These are phyloP conservation scores for Catonia carolina DNA, from an alignment of 2,888 invertebrate genomes.

Conservation along the genomic window DNA sequence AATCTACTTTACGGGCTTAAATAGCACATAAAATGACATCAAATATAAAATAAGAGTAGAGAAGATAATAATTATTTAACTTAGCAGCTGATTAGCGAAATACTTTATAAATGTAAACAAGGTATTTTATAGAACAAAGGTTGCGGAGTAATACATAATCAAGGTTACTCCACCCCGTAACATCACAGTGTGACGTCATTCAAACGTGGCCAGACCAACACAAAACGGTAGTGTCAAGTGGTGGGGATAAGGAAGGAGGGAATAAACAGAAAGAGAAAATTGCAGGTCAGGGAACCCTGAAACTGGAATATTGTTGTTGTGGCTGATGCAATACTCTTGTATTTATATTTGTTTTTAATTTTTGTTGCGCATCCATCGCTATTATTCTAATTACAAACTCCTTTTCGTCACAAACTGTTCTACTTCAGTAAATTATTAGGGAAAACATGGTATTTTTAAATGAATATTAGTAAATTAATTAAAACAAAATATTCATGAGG, in stretches of 20 bases:
- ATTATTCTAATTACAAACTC: too few species aligned
- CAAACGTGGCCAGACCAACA: conserved; percentile 19
- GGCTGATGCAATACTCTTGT: conserved; percentile 11
- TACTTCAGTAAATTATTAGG: too few species aligned
- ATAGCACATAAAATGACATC: neutral
- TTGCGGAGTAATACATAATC: conserved; percentile 33
- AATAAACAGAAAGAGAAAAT: conserved; percentile 17
- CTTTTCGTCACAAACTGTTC: too few species aligned
- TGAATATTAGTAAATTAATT: too few species aligned
- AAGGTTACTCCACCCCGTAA: conserved; percentile 34
- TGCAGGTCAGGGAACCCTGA: conserved; percentile 23
- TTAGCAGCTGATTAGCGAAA: too few species aligned
- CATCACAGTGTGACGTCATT: conserved; percentile 25
- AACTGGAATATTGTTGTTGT: conserved; percentile 7
- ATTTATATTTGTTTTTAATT: conserved; percentile 9
- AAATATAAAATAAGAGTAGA: neutral
- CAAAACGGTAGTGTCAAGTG: conserved; percentile 18
- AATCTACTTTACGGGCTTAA: neutral
- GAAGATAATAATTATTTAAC: too few species aligned
- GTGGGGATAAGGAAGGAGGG: conserved; percentile 7
- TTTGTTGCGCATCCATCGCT: too few species aligned
- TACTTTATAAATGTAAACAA: conserved; percentile 23
- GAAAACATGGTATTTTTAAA: too few species aligned
- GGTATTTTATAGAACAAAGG: conserved; percentile 24
- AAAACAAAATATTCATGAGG: too few species aligned